Evolutionary conservation across 2,113 vertebrate genomes (phyloP), one percentile per base, ranked within the genome.

Genomic region (Phaethornis superciliosus): DNA sequence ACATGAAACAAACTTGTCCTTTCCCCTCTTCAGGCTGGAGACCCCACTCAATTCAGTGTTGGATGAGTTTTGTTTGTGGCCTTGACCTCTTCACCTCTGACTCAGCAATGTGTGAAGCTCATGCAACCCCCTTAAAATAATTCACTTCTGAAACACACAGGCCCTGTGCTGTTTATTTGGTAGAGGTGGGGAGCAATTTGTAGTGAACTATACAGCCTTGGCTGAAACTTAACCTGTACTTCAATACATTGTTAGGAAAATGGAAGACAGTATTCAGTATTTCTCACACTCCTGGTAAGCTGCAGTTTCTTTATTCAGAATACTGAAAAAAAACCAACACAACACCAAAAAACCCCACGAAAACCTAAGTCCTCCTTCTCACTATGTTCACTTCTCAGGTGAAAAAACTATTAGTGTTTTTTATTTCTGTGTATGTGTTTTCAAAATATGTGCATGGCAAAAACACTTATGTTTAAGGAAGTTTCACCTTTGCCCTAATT

Each of bases 401-500:
- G n/a, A 88, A 72, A 40, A 92, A 90, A 83, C n/a, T 54, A 65
- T 72, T 62, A 75, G 3, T 16, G 35, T 51, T 81, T 80, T 70
- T 49, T 85, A 51, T 74, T 87, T 70, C 88, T 88, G 32, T 30
- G 28, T 74, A 63, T 68, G 7, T 28, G 69, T 51, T 92, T 85
- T 84, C 90, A 84, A 84, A 95, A 90, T 4, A 86, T 0, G 2
- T 32, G 67, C 27, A 68, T 1, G 7, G 30, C 40, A 74, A 86
- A 86, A 86, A 23, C 32, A 79, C 18, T 64, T 8, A 60, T 33
- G 35, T 60, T 81, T 76, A 72, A 90, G 89, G 92, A 96, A 94
- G 81, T 72, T 89, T 79, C 69, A 84, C 62, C 65, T 92, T 89
- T 89, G 89, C 81, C 62, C 93, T 64, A 69, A 58, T 86, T 93